phyloP scores from a whole-genome alignment of 2,797 vertebrate genomes.

The Sandelia bainsii region DNA sequence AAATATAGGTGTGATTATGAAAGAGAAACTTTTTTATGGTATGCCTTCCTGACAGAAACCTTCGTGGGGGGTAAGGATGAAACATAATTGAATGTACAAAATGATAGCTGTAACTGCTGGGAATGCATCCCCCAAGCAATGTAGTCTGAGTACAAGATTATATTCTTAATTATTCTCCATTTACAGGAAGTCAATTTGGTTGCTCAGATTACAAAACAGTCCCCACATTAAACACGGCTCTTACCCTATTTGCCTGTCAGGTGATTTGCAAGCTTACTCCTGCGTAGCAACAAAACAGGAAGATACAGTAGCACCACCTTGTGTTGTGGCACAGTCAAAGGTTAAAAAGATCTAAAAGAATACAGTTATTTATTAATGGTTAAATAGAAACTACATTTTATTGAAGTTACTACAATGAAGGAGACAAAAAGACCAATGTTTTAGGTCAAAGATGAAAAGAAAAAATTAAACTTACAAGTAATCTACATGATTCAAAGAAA shows the following conservation, averaged over 20 bases:
- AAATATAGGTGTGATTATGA: slow-evolving; percentile 68
- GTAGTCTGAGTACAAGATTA: slow-evolving; percentile 27
- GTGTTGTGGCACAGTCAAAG: slow-evolving; percentile 73
- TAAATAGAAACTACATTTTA: neutral
- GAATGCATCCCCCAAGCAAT: slow-evolving; percentile 23
- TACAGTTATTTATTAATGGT: neutral
- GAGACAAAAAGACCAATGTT: neutral
- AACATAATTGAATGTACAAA: slow-evolving; percentile 41
- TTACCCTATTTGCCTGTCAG: slow-evolving; percentile 54
- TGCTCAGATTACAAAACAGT: slow-evolving; percentile 57
- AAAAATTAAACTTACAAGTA: neutral
- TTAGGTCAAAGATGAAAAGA: neutral
- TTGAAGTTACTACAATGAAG: neutral
- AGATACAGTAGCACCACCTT: slow-evolving; percentile 84
- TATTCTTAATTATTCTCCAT: slow-evolving; percentile 45
- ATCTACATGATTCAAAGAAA: neutral
- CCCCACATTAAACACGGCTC: slow-evolving; percentile 63
- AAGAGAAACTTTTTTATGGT: slow-evolving; percentile 43
- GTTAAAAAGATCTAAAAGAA: slow-evolving; percentile 56
- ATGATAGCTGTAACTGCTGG: slow-evolving; percentile 24
- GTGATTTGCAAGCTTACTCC: slow-evolving; percentile 29
- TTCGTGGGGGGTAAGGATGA: slow-evolving; percentile 39
- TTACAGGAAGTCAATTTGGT: slow-evolving; percentile 56
- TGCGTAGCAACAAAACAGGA: slow-evolving; percentile 43
- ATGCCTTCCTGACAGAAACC: slow-evolving; percentile 38